A percentile compares a stretch with the other conserved stretches of the same genome.
These are phyloP conservation scores for Metopia argyrocephala DNA, from an alignment of 2,888 invertebrate species.

Conservation along the genomic window DNA sequence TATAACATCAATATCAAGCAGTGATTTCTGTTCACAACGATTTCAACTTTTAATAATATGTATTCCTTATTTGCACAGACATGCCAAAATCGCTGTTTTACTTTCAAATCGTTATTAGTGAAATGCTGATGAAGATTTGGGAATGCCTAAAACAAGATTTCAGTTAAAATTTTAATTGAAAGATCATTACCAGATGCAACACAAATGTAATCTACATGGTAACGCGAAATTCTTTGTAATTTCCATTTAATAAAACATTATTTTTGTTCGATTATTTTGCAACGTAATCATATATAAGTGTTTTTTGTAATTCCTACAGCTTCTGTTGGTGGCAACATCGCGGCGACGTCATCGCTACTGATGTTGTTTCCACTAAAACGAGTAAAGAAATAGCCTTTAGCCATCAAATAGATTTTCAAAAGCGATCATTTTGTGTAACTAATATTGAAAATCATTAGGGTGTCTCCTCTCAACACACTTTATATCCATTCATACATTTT, in stretches of 20 bases:
- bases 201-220: not conserved
- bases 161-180: conserved; percentile 19
- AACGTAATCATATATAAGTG: conserved; percentile 62
- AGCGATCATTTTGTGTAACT: conserved; percentile 57
- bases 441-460: conserved; percentile 63
- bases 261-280: conserved; percentile 40
- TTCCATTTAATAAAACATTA: conserved; percentile 28
- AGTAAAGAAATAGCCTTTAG: not conserved
- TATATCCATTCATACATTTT: not conserved
- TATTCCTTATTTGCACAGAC: no score
- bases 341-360: not conserved
- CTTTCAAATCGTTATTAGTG: no score
- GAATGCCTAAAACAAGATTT: no score
- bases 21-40: no score
- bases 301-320: conserved; percentile 59
- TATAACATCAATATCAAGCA: no score
- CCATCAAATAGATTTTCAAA: not conserved
- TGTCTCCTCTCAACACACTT: conserved; percentile 22
- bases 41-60: no score
- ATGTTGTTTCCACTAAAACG: conserved; percentile 3
- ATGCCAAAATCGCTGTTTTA: no score
- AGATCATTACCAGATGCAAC: conserved; percentile 1
- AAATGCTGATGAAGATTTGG: no score
- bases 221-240: conserved; percentile 12
- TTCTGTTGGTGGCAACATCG: conserved; percentile 16